phyloP scores from a whole-genome alignment of 2,888 invertebrate genomes.

The Alviniconcha strummeri region DNA sequence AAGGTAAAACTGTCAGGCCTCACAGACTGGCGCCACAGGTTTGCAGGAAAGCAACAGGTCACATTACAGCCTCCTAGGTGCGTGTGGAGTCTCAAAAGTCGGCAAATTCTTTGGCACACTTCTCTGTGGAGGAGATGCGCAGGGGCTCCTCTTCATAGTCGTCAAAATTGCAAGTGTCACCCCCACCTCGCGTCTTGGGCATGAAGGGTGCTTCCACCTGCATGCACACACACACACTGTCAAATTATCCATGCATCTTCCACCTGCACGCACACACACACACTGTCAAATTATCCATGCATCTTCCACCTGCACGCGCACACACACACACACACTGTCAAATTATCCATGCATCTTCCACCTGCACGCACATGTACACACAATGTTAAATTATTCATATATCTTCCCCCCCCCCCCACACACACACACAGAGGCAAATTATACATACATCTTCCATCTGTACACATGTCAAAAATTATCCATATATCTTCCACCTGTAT shows the following conservation, averaged over 20 bases:
- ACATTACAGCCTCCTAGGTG: background rate
- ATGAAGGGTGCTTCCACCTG: slow-evolving; percentile 98
- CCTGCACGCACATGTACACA: background rate
- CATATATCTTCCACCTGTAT: too few species aligned
- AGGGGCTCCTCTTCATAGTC: slow-evolving; percentile 99
- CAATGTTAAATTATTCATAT: too few species aligned
- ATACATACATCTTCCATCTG: background rate
- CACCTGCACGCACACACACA: background rate
- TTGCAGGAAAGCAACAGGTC: background rate
- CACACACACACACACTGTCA: background rate
- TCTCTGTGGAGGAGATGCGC: slow-evolving; percentile 98
- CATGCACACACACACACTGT: background rate
- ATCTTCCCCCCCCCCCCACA: background rate
- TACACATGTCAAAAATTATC: too few species aligned
- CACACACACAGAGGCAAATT: background rate
- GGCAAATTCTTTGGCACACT: slow-evolving; percentile 99
- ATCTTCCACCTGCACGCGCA: background rate
- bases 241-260: background rate
- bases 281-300: too few species aligned
- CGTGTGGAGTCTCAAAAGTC: slow-evolving; percentile 81
- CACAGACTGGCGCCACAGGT: background rate
- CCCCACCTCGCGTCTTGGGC: slow-evolving; percentile 98
- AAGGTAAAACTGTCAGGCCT: too few species aligned
- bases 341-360: background rate
- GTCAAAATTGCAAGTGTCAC: slow-evolving; percentile 99